A percentile compares a stretch with the other conserved stretches of the same genome.
Evolutionary conservation across 2,797 vertebrate species (phyloP).

Genomic region (Sebastes wilsoni): DNA sequence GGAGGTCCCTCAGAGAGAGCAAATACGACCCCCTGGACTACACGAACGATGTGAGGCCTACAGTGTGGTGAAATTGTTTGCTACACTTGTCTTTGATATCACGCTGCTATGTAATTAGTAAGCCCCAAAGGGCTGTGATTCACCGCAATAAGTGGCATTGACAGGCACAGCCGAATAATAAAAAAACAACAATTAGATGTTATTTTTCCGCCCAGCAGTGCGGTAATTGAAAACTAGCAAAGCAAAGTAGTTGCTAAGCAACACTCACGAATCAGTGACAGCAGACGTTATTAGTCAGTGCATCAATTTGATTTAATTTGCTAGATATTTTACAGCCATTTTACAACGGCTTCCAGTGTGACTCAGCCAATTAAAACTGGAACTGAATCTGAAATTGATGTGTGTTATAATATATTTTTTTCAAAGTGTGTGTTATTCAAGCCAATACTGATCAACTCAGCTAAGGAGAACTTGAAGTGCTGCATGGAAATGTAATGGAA

Average conservation of each 20-base stretch:
- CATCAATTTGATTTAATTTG: constrained; percentile 65
- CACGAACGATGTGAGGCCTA: constrained; percentile 65
- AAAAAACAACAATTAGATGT: constrained; percentile 53
- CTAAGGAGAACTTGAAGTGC: background rate
- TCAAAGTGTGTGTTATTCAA: constrained; percentile 28
- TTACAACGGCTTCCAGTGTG: constrained; percentile 39
- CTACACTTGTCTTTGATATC: constrained; percentile 28
- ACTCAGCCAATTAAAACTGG: constrained; percentile 39
- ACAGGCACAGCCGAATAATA: constrained; percentile 43
- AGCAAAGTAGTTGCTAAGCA: constrained; percentile 63
- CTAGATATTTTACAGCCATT: constrained; percentile 48
- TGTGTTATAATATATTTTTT: constrained; percentile 32
- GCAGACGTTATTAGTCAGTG: constrained; percentile 39
- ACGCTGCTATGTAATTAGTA: constrained; percentile 31
- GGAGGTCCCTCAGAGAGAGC: constrained; percentile 82
- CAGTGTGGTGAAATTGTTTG: background rate
- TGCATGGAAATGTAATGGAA: constrained; percentile 10
- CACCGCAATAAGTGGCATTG: constrained; percentile 27
- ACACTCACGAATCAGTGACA: constrained; percentile 38
- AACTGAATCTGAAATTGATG: constrained; percentile 56
- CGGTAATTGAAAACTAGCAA: constrained; percentile 60
- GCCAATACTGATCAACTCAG: constrained; percentile 24
- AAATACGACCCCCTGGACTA: constrained; percentile 84
- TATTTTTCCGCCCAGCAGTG: constrained; percentile 57
- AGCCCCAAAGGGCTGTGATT: constrained; percentile 16